These are phyloP conservation scores for Chrysolina haemoptera DNA, from an alignment of 2,888 invertebrate species.

Conservation along the genomic window DNA sequence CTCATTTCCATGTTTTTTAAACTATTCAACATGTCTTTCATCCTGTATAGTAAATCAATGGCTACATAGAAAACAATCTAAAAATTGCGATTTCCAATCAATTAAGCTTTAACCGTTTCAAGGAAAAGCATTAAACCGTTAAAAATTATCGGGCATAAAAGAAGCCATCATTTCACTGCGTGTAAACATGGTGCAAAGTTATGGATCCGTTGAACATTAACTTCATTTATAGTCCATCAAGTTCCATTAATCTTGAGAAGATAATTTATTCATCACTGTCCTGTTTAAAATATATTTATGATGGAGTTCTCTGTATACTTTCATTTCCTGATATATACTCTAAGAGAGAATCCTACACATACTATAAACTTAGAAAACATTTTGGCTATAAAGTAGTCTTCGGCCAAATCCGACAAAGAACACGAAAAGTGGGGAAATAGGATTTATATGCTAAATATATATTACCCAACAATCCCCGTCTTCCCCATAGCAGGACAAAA, in stretches of 20 bases:
- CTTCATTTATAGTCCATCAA: conserved; percentile 7
- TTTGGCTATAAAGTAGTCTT: too few relatives aligned
- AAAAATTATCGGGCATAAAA: conserved; percentile 11
- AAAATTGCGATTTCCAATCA: background rate
- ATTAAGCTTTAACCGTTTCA: conserved; percentile 5
- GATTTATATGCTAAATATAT: too few relatives aligned
- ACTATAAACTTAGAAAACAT: too few relatives aligned
- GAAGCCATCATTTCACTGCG: background rate
- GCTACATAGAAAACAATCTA: conserved; percentile 5
- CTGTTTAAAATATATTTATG: background rate
- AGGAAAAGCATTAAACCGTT: conserved; percentile 13
- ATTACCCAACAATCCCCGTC: too few relatives aligned
- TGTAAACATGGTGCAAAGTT: conserved; percentile 16
- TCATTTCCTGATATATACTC: too few relatives aligned
- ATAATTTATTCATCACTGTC: background rate
- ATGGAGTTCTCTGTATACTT: background rate
- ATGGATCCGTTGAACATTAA: conserved; percentile 11
- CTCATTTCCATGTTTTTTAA: background rate
- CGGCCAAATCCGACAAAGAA: too few relatives aligned
- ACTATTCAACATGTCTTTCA: background rate
- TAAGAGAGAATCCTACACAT: too few relatives aligned
- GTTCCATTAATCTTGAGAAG: background rate
- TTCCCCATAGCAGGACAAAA: too few relatives aligned
- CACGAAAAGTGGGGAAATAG: too few relatives aligned
- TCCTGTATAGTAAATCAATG: background rate